These are phyloP conservation scores for Liposcelis brunnea DNA, from an alignment of 2,888 invertebrate species.

Conservation along the genomic window DNA sequence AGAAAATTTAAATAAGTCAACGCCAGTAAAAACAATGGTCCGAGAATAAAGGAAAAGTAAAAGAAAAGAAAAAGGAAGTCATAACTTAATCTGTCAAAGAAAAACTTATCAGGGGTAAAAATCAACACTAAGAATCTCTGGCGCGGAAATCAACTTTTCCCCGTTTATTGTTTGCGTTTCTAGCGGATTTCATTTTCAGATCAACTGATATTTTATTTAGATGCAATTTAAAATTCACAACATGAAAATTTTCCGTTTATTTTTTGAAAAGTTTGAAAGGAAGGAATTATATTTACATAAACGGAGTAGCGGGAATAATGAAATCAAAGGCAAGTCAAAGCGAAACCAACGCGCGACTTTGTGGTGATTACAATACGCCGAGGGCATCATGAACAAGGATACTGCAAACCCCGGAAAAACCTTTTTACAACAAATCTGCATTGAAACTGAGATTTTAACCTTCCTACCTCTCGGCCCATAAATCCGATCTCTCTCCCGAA, in stretches of 20 bases:
- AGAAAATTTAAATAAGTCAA: no score
- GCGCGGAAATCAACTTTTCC: background rate
- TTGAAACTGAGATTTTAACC: no score
- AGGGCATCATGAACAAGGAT: no score
- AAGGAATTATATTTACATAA: constrained; percentile 9
- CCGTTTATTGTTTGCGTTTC: constrained; percentile 3
- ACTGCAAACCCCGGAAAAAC: no score
- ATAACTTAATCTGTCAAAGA: constrained; percentile 7
- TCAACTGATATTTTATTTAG: constrained; percentile 9
- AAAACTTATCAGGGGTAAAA: background rate
- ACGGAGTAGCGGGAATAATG: constrained; percentile 5
- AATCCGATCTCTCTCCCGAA: no score
- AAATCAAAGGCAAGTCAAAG: constrained; percentile 2
- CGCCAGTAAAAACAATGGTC: background rate
- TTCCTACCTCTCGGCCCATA: no score
- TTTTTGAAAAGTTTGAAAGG: constrained; percentile 1
- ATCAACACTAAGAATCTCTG: background rate
- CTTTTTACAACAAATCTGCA: no score
- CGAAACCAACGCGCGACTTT: no score
- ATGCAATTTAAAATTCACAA: constrained; percentile 10
- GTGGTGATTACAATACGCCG: no score
- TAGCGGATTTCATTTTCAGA: constrained; percentile 3
- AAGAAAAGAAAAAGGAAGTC: constrained; percentile 13
- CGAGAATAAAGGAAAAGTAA: constrained; percentile 15
- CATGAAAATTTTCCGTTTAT: constrained; percentile 6